Evolutionary conservation across 2,888 invertebrate species (phyloP).

Genomic region (Epinotia brunnichana): DNA sequence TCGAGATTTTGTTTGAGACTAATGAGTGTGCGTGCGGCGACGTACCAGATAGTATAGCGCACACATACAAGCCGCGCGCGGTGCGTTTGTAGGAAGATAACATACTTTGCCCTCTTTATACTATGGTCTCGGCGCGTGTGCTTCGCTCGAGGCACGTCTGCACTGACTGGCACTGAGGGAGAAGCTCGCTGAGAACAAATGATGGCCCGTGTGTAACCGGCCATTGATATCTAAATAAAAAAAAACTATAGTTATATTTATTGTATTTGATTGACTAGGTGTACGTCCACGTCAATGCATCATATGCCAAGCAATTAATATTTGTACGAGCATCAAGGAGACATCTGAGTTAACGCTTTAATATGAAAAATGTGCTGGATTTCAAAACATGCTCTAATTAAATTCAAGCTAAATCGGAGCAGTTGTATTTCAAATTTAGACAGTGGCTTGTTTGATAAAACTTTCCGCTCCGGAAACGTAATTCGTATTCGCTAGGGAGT

Average conservation of each 20-base stretch:
- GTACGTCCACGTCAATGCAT: not conserved
- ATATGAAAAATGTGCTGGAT: not conserved
- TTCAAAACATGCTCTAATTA: conserved; percentile 1
- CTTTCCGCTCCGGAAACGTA: not conserved
- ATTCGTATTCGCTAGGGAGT: not conserved
- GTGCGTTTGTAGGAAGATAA: no score
- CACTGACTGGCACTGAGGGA: no score
- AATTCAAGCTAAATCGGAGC: not conserved
- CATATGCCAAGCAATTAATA: not conserved
- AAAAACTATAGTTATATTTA: not conserved
- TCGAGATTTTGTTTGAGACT: no score
- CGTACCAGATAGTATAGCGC: no score
- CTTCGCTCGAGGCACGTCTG: no score
- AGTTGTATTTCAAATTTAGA: conserved; percentile 1
- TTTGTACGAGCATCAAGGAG: not conserved
- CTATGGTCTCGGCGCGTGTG: no score
- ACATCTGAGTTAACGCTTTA: not conserved
- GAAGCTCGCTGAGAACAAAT: no score
- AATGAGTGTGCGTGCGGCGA: no score
- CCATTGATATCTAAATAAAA: no score
- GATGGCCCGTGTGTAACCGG: no score
- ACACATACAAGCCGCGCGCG: no score
- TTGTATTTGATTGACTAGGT: not conserved
- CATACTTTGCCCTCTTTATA: no score
- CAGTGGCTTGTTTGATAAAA: conserved; percentile 1